Percentiles rank a stretch among this genome's conserved stretches.
Evolutionary conservation across 2,797 vertebrate genomes (phyloP).

Genomic region (Mallotus villosus): DNA sequence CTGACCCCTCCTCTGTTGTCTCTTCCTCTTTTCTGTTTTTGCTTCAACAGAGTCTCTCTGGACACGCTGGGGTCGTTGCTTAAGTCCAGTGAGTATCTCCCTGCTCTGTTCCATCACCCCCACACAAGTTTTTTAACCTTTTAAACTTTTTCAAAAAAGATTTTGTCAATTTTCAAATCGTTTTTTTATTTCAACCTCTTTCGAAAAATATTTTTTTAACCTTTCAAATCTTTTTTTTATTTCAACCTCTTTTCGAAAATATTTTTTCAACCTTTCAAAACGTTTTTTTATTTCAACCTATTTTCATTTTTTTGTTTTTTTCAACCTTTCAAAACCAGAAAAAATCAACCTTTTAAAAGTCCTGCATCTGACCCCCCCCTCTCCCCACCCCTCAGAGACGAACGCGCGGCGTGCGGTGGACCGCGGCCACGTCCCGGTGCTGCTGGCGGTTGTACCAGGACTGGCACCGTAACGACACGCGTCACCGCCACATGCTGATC

Average conservation of each 20-base stretch:
- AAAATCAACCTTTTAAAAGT: neutral
- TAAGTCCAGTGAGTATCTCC: conserved; percentile 93
- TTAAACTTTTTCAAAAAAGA: too few relatives aligned
- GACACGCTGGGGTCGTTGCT: conserved; percentile 94
- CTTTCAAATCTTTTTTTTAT: too few relatives aligned
- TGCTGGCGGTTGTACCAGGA: conserved; percentile 90
- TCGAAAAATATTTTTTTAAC: too few relatives aligned
- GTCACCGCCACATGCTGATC: conserved; percentile 91
- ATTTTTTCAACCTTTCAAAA: too few relatives aligned
- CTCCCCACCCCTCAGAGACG: conserved; percentile 71
- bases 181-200: too few relatives aligned
- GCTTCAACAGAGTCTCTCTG: conserved; percentile 87
- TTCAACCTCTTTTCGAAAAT: too few relatives aligned
- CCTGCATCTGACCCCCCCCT: neutral
- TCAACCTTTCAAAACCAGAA: too few relatives aligned
- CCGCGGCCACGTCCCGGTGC: conserved; percentile 80
- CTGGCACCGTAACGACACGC: conserved; percentile 94
- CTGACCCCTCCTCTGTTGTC: neutral
- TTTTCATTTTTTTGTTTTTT: too few relatives aligned
- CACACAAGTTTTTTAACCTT: neutral
- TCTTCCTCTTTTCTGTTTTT: conserved; percentile 28
- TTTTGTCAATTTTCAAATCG: too few relatives aligned
- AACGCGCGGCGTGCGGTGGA: conserved; percentile 94
- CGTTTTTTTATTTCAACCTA: too few relatives aligned
- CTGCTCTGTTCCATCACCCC: conserved; percentile 14